phyloP scores from a whole-genome alignment of 2,888 invertebrate species.

The Dicyrtoma fusca region DNA sequence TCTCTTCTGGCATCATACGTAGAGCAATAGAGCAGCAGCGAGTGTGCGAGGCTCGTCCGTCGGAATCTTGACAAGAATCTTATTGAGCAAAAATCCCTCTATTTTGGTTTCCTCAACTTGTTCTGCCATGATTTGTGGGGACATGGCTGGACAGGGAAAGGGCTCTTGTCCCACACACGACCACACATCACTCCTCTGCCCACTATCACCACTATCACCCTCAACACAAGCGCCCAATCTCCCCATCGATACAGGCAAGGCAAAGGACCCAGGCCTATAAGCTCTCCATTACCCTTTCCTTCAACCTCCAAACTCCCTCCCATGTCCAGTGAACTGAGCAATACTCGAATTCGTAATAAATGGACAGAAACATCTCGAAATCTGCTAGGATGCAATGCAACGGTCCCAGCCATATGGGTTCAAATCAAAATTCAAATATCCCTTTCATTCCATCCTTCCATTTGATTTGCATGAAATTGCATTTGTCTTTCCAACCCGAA shows the following conservation, averaged over 20 bases:
- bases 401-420: neutral
- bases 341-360: conserved; percentile 7
- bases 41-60: conserved; percentile 14
- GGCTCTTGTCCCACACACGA: conserved; percentile 32
- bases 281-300: conserved; percentile 8
- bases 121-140: conserved; percentile 56
- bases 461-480: conserved; percentile 57
- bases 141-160: conserved; percentile 43
- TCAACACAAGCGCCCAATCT: neutral
- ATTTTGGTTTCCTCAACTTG: conserved; percentile 50
- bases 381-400: conserved; percentile 1
- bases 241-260: too few relatives aligned
- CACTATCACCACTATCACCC: neutral
- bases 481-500: conserved; percentile 40
- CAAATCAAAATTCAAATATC: conserved; percentile 10
- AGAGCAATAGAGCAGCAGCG: conserved; percentile 21
- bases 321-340: neutral
- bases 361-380: conserved; percentile 22
- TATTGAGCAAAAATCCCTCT: conserved; percentile 57
- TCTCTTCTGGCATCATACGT: conserved; percentile 21
- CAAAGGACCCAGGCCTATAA: neutral
- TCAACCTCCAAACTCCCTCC: conserved; percentile 28
- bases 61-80: conserved; percentile 56
- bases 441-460: conserved; percentile 25
- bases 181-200: conserved; percentile 35